Conservation (phyloP, 2,113 vertebrate genomes). For the Amazona vittata region DNA sequence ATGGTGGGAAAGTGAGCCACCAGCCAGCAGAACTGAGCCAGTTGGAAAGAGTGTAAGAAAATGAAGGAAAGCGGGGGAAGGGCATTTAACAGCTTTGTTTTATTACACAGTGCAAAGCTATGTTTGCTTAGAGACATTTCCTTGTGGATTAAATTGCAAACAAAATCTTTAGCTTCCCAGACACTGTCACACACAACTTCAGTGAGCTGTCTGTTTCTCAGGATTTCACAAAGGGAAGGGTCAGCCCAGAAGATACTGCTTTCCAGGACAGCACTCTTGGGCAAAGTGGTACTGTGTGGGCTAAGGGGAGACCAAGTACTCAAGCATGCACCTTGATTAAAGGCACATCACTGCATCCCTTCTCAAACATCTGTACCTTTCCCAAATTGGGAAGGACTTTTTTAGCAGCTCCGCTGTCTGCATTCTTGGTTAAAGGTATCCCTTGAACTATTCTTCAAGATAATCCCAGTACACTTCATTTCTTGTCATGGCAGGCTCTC, state of each 20-base stretch:
- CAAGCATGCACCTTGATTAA: background rate
- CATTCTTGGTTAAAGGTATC: background rate
- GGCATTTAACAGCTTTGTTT: background rate
- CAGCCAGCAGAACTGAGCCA: background rate
- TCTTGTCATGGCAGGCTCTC: background rate
- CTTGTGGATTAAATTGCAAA: background rate
- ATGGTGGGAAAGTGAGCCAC: background rate
- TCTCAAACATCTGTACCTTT: background rate
- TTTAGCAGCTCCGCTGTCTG: background rate
- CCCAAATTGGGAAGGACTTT: fast-evolving
- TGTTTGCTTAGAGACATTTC: background rate
- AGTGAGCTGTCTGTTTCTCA: background rate
- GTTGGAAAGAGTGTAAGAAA: background rate
- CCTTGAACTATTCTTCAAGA: background rate
- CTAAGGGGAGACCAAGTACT: background rate
- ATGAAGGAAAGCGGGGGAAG: background rate
- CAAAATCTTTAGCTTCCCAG: background rate
- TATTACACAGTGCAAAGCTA: background rate
- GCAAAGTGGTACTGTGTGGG: background rate
- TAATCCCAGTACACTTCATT: background rate
- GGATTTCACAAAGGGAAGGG: background rate
- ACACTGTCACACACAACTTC: background rate
- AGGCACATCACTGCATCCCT: background rate
- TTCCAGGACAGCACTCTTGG: background rate
- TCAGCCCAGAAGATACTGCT: background rate